A percentile compares a stretch with the other conserved stretches of the same genome.
phyloP scores from a whole-genome alignment of 2,113 vertebrate species.

The Cygnus atratus region DNA sequence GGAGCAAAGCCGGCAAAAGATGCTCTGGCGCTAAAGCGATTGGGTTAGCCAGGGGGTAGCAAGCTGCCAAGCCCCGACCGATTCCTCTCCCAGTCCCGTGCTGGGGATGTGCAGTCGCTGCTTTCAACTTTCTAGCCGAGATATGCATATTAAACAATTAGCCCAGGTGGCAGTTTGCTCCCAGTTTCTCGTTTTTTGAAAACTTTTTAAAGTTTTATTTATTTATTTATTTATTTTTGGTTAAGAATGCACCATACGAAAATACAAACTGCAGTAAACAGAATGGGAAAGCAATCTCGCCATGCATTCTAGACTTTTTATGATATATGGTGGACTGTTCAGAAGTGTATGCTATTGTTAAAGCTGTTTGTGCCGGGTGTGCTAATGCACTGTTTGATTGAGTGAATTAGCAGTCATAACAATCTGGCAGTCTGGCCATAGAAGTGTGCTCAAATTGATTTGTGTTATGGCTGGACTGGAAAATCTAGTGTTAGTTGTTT shows the following conservation, averaged over 20 bases:
- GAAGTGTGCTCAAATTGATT: constrained; percentile 80
- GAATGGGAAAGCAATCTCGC: constrained; percentile 43
- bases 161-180: constrained; percentile 26
- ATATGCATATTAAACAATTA: constrained; percentile 12
- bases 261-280: neutral
- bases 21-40: neutral
- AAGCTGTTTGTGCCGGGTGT: constrained; percentile 75
- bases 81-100: constrained; percentile 43
- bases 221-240: neutral
- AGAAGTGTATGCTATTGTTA: constrained; percentile 69
- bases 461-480: constrained; percentile 82
- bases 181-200: constrained; percentile 33
- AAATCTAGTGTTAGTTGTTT: constrained; percentile 82
- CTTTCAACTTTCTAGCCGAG: constrained; percentile 56
- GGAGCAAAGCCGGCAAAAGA: neutral
- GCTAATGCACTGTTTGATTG: constrained; percentile 82
- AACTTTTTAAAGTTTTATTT: constrained; percentile 63
- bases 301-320: constrained; percentile 23
- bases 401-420: constrained; percentile 84
- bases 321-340: constrained; percentile 66
- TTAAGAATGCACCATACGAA: neutral
- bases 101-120: constrained; percentile 49
- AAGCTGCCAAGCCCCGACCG: constrained; percentile 44
- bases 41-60: constrained; percentile 5
- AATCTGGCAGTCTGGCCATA: constrained; percentile 80